phyloP scores from a whole-genome alignment of 1,140 invertebrate genomes.

The Lucilia sericata region DNA sequence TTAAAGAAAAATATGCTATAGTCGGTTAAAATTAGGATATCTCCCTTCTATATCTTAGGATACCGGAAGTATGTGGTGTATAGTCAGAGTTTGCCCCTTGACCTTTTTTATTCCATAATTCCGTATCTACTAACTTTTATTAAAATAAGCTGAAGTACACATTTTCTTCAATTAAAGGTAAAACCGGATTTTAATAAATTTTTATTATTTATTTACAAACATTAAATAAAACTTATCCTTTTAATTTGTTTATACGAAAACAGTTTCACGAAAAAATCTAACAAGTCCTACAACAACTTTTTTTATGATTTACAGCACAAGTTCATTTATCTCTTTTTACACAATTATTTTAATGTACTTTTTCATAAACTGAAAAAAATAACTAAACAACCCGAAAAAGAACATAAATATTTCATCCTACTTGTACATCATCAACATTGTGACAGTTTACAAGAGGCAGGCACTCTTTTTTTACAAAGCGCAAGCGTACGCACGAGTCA shows the following conservation, averaged over 20 bases:
- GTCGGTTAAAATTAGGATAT: too few relatives aligned
- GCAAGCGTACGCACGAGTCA: constrained; percentile 19
- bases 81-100: too few relatives aligned
- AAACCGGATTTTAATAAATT: background rate
- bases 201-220: background rate
- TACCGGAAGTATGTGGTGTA: too few relatives aligned
- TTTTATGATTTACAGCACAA: constrained; percentile 21
- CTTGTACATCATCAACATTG: constrained; percentile 37
- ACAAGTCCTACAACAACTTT: background rate
- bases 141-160: too few relatives aligned
- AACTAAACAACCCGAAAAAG: background rate
- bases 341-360: background rate
- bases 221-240: background rate
- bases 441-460: constrained; percentile 41
- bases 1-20: too few relatives aligned
- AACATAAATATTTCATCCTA: constrained; percentile 9
- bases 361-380: background rate
- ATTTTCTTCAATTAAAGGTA: too few relatives aligned
- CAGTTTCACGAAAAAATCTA: background rate
- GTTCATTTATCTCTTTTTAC: constrained; percentile 31
- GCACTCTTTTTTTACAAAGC: constrained; percentile 1
- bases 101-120: too few relatives aligned
- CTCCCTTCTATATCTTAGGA: too few relatives aligned
- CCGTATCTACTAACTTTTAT: too few relatives aligned
- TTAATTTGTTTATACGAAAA: background rate